Evolutionary conservation across 1,140 invertebrate genomes (phyloP), one percentile per base, ranked within the genome.

Genomic region (Bombyx mori): DNA sequence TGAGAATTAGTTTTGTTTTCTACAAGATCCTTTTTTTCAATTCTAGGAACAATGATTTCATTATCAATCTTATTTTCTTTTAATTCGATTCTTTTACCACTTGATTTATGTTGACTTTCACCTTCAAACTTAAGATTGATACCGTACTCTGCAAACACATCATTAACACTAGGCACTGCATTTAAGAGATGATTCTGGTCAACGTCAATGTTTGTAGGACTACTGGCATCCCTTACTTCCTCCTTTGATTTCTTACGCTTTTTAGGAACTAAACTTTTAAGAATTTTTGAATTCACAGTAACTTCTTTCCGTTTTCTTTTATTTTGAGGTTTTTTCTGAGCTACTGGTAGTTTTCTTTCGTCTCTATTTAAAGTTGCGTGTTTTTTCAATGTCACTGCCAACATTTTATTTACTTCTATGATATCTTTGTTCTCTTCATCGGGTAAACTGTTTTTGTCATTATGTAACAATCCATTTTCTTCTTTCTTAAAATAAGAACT

Each of bases 121-220:
- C 57, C 48, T 60, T 60, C 60, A 60, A 75, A 67, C 58, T 79
- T 70, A 48, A 84, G 80, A 68, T 81, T 68, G 46, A 82, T 75
- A 44, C 71, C 72, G 65, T 85, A 68, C 50, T 84, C 71, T 48
- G 66, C 66, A 59, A 79, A 88, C 48, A 74, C 63, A 73, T 87
- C 84, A 70, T 87, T 81, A 8, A 86, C 86, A 79, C 84, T 87
- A 6, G 84, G 86, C 18, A 88, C 70, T 48, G 65, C 77, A 60
- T 86, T 79, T 42, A 88, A 66, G 18, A 78, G 66, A 56, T 66
- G 62, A 44, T 7, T 54, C 50, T 62, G 58, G 66, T 75, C 61
- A 42, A 61, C 9, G 58, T 74, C 70, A 63, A 74, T 70, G 65
- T 51, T 68, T 55, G 52, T 63, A 12, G 64, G 62, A 46, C 43